Evolutionary conservation across 2,113 vertebrate genomes (phyloP).

Genomic region (Lonchura striata): DNA sequence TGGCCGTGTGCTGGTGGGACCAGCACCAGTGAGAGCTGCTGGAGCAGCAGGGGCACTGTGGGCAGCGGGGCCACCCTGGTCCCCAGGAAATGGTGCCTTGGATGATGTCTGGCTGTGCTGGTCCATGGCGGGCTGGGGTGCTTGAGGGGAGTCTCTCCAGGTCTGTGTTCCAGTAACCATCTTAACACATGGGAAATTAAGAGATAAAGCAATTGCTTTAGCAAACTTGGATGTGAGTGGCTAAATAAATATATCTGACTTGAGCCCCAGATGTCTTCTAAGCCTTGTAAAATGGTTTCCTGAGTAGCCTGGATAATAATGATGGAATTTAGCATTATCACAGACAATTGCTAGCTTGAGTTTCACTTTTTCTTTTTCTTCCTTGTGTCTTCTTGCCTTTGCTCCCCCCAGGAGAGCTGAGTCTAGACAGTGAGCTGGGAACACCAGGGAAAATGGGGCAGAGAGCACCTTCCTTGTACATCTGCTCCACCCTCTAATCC

Average conservation of each 20-base stretch:
- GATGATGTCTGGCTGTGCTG: not conserved
- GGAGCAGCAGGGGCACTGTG: fast-evolving
- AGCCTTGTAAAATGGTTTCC: conserved; percentile 51
- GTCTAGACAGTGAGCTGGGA: conserved; percentile 31
- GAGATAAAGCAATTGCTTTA: conserved; percentile 50
- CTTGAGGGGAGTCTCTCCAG: not conserved
- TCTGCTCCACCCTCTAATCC: not conserved
- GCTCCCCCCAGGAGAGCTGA: not conserved
- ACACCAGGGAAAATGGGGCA: not conserved
- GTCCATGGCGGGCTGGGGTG: not conserved
- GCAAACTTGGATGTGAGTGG: not conserved
- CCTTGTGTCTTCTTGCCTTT: not conserved
- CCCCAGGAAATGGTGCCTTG: not conserved
- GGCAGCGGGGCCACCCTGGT: not conserved
- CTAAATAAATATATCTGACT: conserved; percentile 39
- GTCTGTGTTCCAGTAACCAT: not conserved
- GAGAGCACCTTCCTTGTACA: not conserved
- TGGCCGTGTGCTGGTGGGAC: fast-evolving
- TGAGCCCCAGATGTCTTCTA: conserved; percentile 29
- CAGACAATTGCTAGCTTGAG: not conserved
- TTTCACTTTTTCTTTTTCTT: not conserved
- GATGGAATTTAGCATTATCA: conserved; percentile 26
- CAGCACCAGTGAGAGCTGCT: fast-evolving
- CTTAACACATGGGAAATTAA: not conserved
- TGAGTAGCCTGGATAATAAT: not conserved